A percentile compares a stretch with the other conserved stretches of the same genome.
Evolutionary conservation across 1,140 invertebrate species (phyloP).

Genomic region (Diachasma alloeum): DNA sequence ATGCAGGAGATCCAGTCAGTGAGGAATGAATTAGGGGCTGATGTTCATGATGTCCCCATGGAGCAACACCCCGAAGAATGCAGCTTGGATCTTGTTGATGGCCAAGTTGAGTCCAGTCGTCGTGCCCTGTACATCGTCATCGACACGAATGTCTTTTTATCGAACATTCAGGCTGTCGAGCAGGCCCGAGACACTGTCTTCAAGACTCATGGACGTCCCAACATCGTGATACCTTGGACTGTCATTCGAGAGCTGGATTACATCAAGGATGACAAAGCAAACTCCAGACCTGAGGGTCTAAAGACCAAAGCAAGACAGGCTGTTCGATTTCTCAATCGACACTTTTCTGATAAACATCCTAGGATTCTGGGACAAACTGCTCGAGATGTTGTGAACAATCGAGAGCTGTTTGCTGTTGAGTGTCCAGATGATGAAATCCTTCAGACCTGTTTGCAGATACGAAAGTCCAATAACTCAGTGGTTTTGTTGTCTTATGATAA

Average conservation of each 20-base stretch:
- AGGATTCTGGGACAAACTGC: conserved; percentile 55
- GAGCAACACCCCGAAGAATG: conserved; percentile 22
- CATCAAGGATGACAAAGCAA: conserved; percentile 52
- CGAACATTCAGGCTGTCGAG: conserved; percentile 48
- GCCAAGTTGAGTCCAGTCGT: neutral
- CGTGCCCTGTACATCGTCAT: conserved; percentile 53
- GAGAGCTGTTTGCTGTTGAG: conserved; percentile 44
- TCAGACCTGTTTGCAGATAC: conserved; percentile 59
- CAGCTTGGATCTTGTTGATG: conserved; percentile 27
- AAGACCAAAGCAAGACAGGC: conserved; percentile 49
- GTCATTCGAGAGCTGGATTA: conserved; percentile 62
- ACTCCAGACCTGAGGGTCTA: conserved; percentile 38
- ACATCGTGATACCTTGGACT: conserved; percentile 59
- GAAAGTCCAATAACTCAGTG: conserved; percentile 39
- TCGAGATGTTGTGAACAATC: conserved; percentile 50
- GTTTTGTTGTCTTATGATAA: conserved; percentile 59
- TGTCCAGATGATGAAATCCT: conserved; percentile 61
- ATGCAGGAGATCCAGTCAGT: conserved; percentile 51
- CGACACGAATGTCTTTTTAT: conserved; percentile 63
- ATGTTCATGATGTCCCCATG: neutral
- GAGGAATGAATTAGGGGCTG: conserved; percentile 42
- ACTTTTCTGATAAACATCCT: conserved; percentile 56
- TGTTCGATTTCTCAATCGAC: conserved; percentile 51
- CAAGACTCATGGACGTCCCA: conserved; percentile 46
- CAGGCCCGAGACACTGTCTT: conserved; percentile 45